Conservation (phyloP, 2,113 vertebrate genomes). For the Proterorhinus semilunaris region DNA sequence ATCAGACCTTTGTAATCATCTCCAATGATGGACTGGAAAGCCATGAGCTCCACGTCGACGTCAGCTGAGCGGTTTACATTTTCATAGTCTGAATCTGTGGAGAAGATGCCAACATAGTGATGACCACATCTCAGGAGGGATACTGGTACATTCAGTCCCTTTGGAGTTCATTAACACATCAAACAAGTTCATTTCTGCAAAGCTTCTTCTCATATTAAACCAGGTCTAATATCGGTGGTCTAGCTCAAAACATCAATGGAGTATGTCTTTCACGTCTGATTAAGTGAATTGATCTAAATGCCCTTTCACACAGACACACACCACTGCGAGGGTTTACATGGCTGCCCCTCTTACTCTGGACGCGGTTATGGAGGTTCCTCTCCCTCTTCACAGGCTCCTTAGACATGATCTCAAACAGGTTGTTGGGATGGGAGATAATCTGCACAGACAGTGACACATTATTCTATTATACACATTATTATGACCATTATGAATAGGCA, state of each 20-base stretch:
- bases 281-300: constrained; percentile 30
- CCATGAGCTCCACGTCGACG: constrained; percentile 78
- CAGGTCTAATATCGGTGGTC: not conserved
- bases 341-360: constrained; percentile 73
- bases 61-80: constrained; percentile 73
- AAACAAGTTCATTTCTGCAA: constrained; percentile 12
- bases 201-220: not conserved
- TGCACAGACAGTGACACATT: constrained; percentile 32
- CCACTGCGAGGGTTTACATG: constrained; percentile 42
- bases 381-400: constrained; percentile 78
- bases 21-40: constrained; percentile 78
- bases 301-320: constrained; percentile 40
- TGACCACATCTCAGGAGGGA: constrained; percentile 1
- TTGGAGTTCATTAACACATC: constrained; percentile 11
- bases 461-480: not conserved
- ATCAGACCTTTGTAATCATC: constrained; percentile 77
- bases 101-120: constrained; percentile 13
- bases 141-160: constrained; percentile 8
- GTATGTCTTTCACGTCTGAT: constrained; percentile 11
- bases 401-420: constrained; percentile 80
- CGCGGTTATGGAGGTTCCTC: constrained; percentile 77
- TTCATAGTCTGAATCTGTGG: constrained; percentile 74
- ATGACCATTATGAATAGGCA: no score
- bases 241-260: no score
- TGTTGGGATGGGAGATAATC: constrained; percentile 80